Conservation (phyloP, 2,888 invertebrate species). For the Volucella inanis region DNA sequence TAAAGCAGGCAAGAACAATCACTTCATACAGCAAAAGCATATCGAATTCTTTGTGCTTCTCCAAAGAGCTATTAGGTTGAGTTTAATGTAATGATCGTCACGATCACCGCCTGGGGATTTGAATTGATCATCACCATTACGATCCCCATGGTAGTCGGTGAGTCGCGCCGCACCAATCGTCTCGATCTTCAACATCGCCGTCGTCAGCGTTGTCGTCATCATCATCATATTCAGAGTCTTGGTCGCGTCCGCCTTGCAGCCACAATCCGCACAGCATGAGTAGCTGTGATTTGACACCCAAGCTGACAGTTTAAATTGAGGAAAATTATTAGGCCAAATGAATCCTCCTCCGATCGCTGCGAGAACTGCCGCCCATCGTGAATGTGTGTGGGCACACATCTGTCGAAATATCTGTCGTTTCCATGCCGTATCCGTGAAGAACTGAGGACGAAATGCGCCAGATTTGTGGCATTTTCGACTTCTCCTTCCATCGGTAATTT, state of each 20-base stretch:
- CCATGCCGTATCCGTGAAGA: background rate
- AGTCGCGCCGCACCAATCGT: slow-evolving; percentile 71
- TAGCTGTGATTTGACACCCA: slow-evolving; percentile 83
- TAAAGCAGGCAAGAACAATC: slow-evolving; percentile 36
- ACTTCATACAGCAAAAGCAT: slow-evolving; percentile 55
- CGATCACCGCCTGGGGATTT: slow-evolving; percentile 79
- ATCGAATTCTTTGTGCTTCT: slow-evolving; percentile 63
- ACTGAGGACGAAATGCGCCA: slow-evolving; percentile 31
- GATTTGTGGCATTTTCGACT: slow-evolving; percentile 63
- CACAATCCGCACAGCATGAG: slow-evolving; percentile 81
- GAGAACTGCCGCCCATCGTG: slow-evolving; percentile 45
- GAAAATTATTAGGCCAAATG: slow-evolving; percentile 82
- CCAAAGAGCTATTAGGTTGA: slow-evolving; percentile 71
- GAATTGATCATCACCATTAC: slow-evolving; percentile 79
- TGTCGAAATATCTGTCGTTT: slow-evolving; percentile 20
- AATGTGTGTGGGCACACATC: slow-evolving; percentile 63
- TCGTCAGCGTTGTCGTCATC: slow-evolving; percentile 38
- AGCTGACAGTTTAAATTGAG: slow-evolving; percentile 82
- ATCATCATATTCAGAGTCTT: slow-evolving; percentile 25
- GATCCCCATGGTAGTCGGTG: slow-evolving; percentile 77
- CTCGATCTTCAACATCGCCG: slow-evolving; percentile 75
- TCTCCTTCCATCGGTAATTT: slow-evolving; percentile 64
- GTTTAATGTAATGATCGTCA: slow-evolving; percentile 74
- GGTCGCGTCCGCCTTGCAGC: slow-evolving; percentile 44
- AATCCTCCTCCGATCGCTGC: slow-evolving; percentile 72